Evolutionary conservation across 2,888 invertebrate genomes (phyloP), one percentile per base, ranked within the genome.

Genomic region (Cepaea hortensis): DNA sequence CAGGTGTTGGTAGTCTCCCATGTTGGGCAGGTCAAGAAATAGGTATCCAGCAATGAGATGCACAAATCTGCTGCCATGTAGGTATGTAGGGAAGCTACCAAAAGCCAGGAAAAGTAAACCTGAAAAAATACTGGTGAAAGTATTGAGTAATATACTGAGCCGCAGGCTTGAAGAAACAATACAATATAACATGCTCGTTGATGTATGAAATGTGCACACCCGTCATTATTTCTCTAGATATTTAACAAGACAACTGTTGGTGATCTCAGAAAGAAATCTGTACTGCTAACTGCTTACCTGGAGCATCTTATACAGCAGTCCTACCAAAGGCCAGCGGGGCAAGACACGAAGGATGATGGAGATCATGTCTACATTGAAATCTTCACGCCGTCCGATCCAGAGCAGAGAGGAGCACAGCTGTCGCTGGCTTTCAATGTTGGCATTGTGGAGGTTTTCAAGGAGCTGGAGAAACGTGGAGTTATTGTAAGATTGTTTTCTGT

Each of bases 241-340:
- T 95, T 95, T 89, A 94, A 94, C 48, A 94, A 95, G 90, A 95
- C 95, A 0, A 91, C 93, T 2, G 93, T 96, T 91, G 92, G 94
- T 23, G 93, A 94, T 70, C 89, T 95, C 15, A 90, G 94, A 3
- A 89, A 89, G 55, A 95, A 96, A 90, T 95, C 95, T 46, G 92
- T 92, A 84, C 92, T 95, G 62, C 91, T 96, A 79, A 96, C 96
- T 3, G 95, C 95, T 1, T 96, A 96, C 90, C 90, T 96, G 84
- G 96, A 96, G 91, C 91, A 91, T 76, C 91, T 95, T 84, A 90
- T 95, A 50, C 90, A 92, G 55, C 89, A 91, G 3, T 88, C 91
- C 83, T 95, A 91, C 87, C 89, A 91, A 23, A 88, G 89, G n/a
- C 90, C 88, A 3, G 85, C 68, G 6, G 88, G 85, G 4, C 61